These are phyloP conservation scores for Eupsittula cactorum DNA, from an alignment of 2,113 vertebrate species.

Conservation along the genomic window DNA sequence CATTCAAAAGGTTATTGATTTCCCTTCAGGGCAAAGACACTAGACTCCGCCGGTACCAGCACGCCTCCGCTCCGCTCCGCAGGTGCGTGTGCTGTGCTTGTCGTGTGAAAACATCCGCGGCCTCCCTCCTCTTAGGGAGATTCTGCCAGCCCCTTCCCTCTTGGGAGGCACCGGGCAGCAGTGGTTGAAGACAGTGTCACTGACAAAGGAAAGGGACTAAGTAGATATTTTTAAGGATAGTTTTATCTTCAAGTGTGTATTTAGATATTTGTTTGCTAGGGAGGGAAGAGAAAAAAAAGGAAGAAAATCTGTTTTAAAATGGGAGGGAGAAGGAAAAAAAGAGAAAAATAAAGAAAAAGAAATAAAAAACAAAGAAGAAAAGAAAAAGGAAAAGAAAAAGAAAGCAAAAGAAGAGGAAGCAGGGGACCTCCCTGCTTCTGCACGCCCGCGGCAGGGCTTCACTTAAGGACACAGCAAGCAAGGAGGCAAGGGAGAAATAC, in stretches of 20 bases:
- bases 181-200: background rate
- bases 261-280: background rate
- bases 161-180: no score
- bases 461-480: background rate
- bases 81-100: background rate
- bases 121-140: background rate
- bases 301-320: background rate
- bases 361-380: background rate
- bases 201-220: background rate
- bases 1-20: background rate
- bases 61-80: background rate
- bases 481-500: background rate
- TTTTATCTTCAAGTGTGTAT: background rate
- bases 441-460: accelerated
- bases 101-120: background rate
- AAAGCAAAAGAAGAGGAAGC: background rate
- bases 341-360: no score
- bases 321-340: accelerated
- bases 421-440: background rate
- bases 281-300: background rate
- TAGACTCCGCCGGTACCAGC: background rate
- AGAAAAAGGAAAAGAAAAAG: background rate
- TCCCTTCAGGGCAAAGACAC: background rate
- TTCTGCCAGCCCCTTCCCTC: background rate
- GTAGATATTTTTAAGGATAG: accelerated